Evolutionary conservation across 2,888 invertebrate species (phyloP).

Genomic region (Ormyrus pomaceus): DNA sequence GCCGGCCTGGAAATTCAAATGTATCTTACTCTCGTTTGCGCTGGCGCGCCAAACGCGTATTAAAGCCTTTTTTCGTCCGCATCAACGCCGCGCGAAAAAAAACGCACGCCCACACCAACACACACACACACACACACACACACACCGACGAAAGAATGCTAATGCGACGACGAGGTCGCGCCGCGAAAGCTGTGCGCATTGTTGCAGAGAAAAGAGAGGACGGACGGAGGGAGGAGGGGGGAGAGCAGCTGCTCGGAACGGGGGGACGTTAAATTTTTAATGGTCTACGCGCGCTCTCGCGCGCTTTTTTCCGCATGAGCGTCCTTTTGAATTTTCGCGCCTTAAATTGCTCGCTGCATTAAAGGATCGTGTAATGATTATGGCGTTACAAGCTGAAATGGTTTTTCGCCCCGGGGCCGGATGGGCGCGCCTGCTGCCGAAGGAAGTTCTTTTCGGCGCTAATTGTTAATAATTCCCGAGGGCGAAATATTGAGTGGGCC

Average conservation of each 20-base stretch:
- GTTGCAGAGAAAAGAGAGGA: background rate
- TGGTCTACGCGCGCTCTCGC: constrained; percentile 1
- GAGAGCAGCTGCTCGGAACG: constrained; percentile 9
- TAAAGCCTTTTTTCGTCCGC: constrained; percentile 18
- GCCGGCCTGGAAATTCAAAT: constrained; percentile 44
- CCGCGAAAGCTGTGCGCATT: background rate
- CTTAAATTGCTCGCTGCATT: constrained; percentile 46
- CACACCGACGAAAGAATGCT: constrained; percentile 32
- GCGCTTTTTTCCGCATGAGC: constrained; percentile 27
- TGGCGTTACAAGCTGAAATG: constrained; percentile 13
- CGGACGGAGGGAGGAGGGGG: constrained; percentile 3
- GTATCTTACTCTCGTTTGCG: constrained; percentile 50
- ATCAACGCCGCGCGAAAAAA: constrained; percentile 27
- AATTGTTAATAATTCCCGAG: too few relatives aligned
- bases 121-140: too few relatives aligned
- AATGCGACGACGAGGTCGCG: constrained; percentile 26
- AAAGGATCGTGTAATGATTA: constrained; percentile 31
- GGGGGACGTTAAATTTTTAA: constrained; percentile 47
- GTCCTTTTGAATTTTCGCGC: constrained; percentile 44
- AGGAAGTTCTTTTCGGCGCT: background rate
- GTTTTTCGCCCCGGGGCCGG: background rate
- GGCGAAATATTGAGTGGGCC: too few relatives aligned
- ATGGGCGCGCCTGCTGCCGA: background rate
- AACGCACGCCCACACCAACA: background rate
- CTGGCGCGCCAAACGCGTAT: constrained; percentile 20